Base-by-base conservation (phyloP, 2,113 vertebrate genomes). In the Leucopsar rothschildi region DNA sequence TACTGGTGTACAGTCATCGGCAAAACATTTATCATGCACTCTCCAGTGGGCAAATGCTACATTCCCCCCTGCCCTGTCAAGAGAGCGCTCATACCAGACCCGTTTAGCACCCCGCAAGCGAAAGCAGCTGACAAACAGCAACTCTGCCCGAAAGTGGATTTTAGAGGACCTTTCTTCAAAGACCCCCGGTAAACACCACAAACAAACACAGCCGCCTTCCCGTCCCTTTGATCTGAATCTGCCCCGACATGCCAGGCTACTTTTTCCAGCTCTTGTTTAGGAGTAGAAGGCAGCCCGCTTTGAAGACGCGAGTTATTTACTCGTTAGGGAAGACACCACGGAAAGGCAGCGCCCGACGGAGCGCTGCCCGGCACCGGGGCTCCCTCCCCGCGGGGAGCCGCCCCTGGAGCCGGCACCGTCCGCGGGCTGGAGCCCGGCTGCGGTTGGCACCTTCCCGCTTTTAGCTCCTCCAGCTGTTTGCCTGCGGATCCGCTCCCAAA, bases 21-120 rank as follows among this genome's bases (percentile, higher is more conserved):
- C 92, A 87, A 99, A 99, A 97, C 98, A 99, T 99, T 98, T 98
- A 98, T 98, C 99, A 98, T 96, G 98, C 98, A 97, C 98, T 97
- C 97, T 98, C 98, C 98, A 98, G 97, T 98, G 98, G 97, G 98
- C 97, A 97, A 97, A 98, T 96, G 98, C 97, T 90, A 98, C 99
- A 99, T 99, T 99, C 99, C 98, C 98, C 97, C 96, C 92, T 93
- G 91, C 95, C 96, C 97, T 98, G 98, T 97, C 98, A 99, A 97
- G 97, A 96, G 95, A 75, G 69, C 47, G 93, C 97, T 98, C 98
- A 98, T 97, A 83, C 96, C 96, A 97, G 88, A 96, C 69, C 93
- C 95, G 52, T 90, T 91, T 19, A 91, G 70, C 87, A 19, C 96
- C 92, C 94, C 71, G 50, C 92, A 91, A 91, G 96, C 83, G 97